A percentile compares a stretch with the other conserved stretches of the same genome.
Evolutionary conservation across 2,113 vertebrate genomes (phyloP).

Genomic region (Pycnonotus jocosus): DNA sequence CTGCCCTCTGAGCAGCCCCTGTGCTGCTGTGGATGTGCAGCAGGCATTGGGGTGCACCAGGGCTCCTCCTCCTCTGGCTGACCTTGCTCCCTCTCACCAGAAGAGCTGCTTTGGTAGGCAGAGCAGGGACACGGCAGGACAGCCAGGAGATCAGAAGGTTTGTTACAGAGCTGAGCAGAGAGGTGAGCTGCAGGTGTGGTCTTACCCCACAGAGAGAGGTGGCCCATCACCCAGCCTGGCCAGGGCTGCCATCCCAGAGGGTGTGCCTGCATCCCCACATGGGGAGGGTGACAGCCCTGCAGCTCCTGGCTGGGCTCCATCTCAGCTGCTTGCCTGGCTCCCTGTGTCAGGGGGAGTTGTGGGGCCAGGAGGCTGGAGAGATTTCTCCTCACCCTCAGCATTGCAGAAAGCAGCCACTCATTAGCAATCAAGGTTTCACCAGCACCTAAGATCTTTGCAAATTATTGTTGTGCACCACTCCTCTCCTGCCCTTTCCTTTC

Average conservation of each 20-base stretch:
- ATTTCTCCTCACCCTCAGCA: background rate
- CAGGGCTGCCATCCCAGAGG: background rate
- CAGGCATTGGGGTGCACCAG: background rate
- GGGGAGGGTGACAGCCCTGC: background rate
- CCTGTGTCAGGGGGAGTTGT: rapidly evolving
- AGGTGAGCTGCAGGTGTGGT: background rate
- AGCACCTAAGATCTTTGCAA: background rate
- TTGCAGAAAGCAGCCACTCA: background rate
- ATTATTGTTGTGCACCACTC: background rate
- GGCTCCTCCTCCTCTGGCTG: background rate
- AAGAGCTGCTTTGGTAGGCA: background rate
- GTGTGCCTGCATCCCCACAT: rapidly evolving
- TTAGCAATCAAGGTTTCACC: background rate
- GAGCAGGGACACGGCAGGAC: background rate
- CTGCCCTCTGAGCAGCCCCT: background rate
- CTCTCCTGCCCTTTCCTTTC: slow-evolving; percentile 8
- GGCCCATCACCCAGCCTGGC: background rate
- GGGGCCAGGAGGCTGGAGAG: background rate
- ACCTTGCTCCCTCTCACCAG: background rate
- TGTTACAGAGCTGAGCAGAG: background rate
- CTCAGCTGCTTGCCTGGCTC: background rate
- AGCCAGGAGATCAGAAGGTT: background rate
- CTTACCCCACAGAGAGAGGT: background rate
- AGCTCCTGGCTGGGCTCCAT: background rate
- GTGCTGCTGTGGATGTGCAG: background rate